Percentiles rank a stretch among this genome's conserved stretches.
These are phyloP conservation scores for Plectropomus leopardus DNA, from an alignment of 2,113 vertebrate genomes.

Conservation along the genomic window DNA sequence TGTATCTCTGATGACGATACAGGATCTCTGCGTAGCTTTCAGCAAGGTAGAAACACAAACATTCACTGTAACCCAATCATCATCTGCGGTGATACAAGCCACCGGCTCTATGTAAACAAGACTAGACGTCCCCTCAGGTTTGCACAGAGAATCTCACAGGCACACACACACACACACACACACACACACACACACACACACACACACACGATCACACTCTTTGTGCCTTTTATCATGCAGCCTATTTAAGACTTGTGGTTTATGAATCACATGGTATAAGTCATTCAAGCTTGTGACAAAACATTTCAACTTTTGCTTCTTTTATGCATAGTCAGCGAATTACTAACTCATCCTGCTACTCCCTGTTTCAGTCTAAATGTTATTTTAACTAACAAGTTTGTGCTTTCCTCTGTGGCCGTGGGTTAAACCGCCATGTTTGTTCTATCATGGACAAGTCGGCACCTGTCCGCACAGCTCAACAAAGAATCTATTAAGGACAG, in stretches of 20 bases:
- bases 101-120: constrained; percentile 55
- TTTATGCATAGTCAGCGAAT: constrained; percentile 3
- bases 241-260: background rate
- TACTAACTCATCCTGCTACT: background rate
- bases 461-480: background rate
- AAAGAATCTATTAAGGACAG: background rate
- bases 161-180: background rate
- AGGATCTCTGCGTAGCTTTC: constrained; percentile 18
- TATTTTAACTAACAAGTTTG: background rate
- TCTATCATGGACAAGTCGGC: background rate
- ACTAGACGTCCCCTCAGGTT: background rate
- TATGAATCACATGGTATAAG: constrained; percentile 6
- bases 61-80: constrained; percentile 50
- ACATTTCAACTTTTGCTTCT: background rate
- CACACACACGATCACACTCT: background rate
- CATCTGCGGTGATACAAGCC: constrained; percentile 45
- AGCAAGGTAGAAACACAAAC: constrained; percentile 34
- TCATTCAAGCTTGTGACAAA: background rate
- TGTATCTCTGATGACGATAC: constrained; percentile 33
- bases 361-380: background rate
- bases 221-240: background rate
- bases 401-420: background rate
- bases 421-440: background rate
- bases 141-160: background rate
- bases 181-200: constrained; percentile 1